Base-by-base conservation (phyloP, 1,140 invertebrate genomes). In the Acromyrmex charruanus region DNA sequence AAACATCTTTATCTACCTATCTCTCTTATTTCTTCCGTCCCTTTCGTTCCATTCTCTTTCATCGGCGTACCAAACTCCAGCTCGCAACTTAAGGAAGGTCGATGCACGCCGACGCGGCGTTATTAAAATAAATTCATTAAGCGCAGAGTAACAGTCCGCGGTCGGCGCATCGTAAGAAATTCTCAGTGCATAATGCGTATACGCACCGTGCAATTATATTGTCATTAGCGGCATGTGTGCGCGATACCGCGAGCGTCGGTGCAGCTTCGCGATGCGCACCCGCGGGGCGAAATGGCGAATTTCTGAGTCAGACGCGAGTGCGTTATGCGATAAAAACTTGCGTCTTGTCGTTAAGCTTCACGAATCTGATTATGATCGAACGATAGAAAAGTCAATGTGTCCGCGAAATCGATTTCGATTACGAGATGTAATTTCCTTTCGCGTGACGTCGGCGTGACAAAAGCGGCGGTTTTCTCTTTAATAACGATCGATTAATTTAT, bases 141-240 rank as follows among this genome's bases (percentile, higher is more conserved):
- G 66, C 65, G 18, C 39, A 25, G 31, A 58, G 72, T 71, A 90
- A 89, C 84, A 49, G 25, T 55, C 66, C 58, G 74, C 59, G 51
- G 68, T 86, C 55, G 21, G 79, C 28, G 63, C 77, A 25, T 77
- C 77, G 81, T 80, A 88, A 89, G 88, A 91, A 89, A 89, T 86
- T 88, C 77, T 39, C 79, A 77, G 77, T 74, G 51, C 69, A 85
- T 44, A 79, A 72, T 74, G 51, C 69, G 81, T 44, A 69, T 86
- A 86, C 68, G 77, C 39, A 88, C 81, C 85, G 87, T 93, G 88
- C 91, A 93, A 93, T 93, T 93, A 93, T 92, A 93, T 91, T 92
- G 86, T 93, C 93, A 92, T 93, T 93, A 93, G 91, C 88, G 89
- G 90, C 84, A 74, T 88, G 66, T 63, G 63, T 87, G 79, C 21